Percentiles rank a stretch among this genome's conserved stretches.
These are phyloP conservation scores for Nasonovia ribisnigri DNA, from an alignment of 2,888 invertebrate genomes.

Conservation along the genomic window DNA sequence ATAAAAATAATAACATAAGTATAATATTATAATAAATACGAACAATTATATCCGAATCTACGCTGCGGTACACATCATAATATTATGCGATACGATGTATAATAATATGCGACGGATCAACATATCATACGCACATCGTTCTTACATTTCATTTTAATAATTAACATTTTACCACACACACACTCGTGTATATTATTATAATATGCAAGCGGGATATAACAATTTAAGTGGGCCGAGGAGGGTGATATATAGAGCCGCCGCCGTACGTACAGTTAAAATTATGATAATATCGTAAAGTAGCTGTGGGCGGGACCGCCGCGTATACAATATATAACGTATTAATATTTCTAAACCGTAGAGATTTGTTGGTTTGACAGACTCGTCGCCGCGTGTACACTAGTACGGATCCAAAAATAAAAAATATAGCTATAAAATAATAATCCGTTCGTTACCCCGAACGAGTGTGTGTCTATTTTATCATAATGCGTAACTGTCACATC, in stretches of 20 bases:
- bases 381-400: neutral
- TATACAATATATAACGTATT: neutral
- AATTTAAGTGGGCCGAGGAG: neutral
- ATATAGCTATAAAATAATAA: neutral
- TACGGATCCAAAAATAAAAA: constrained; percentile 10
- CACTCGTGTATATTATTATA: neutral
- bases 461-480: neutral
- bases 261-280: constrained; percentile 4
- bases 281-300: constrained; percentile 21
- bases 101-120: neutral
- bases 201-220: neutral
- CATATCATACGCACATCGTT: neutral
- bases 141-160: neutral
- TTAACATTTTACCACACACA: constrained; percentile 14
- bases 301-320: constrained; percentile 27
- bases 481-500: neutral
- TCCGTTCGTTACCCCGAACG: neutral
- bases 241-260: constrained; percentile 17
- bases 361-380: constrained; percentile 34
- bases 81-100: neutral
- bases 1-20: neutral
- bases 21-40: neutral
- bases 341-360: neutral
- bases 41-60: neutral
- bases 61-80: neutral